Evolutionary conservation across 2,888 invertebrate species (phyloP), one percentile per base, ranked within the genome.

Genomic region (Automeris io): DNA sequence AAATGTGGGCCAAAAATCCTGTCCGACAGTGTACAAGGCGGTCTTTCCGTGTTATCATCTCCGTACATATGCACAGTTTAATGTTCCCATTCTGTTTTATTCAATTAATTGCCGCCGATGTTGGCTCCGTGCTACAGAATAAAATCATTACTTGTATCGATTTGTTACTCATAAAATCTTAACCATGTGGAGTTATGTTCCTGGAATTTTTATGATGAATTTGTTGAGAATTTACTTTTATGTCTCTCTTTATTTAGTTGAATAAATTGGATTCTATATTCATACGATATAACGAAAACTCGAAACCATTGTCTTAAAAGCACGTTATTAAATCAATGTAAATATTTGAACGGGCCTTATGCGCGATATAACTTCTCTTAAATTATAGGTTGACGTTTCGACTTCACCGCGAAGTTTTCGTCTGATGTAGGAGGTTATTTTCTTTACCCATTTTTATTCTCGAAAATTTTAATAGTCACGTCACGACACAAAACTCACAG

Each of bases 21-120:
- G 70, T 43, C 64, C 54, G 2, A 44, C 49, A 58, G 61, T 79
- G 74, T 61, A 74, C 54, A 39, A 37, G 43, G 53, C 52, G 64
- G 65, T 70, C 57, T 76, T 80, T 80, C 81, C 77, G 74, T 63
- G 77, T 76, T 82, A 82, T 83, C 82, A 73, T 72, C 46, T 54
- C 71, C 60, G 61, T 80, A 72, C 82, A 83, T 81, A 75, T 82
- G 82, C 79, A 70, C 80, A 73, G 76, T 72, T 77, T 81, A 81
- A 82, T 81, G 82, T 77, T 64, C 76, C 60, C 76, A 66, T 70
- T 74, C 71, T 66, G 72, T 66, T 73, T 65, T 64, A 66, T 61
- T 66, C 74, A 63, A 80, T 77, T 82, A 81, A 81, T 80, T 77
- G 78, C 72, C 61, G 64, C 51, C 53, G 50, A 46, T 42, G 42